Evolutionary conservation across 2,888 invertebrate species (phyloP), one percentile per base, ranked within the genome.

Genomic region (Atethmia centrago): DNA sequence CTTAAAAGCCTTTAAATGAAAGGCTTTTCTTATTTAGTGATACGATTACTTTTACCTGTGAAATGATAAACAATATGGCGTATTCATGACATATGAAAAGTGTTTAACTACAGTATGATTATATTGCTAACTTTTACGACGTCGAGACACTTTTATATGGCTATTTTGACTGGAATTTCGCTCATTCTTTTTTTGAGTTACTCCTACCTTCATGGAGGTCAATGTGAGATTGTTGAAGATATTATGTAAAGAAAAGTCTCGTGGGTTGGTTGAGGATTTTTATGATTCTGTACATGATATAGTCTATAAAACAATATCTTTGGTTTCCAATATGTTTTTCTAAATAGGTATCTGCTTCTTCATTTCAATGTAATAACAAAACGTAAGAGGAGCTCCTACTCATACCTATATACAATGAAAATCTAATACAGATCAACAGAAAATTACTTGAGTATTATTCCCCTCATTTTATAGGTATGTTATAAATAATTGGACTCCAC

Each of bases 401-500:
- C 45, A 79, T 71, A n/a, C n/a, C n/a, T n/a, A 82, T 78, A 83
- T 47, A 79, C 78, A 80, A 86, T 82, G 74, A 80, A 87, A 84
- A 75, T 74, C 77, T 81, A 85, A 80, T 82, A 82, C 62, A 84
- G 80, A 85, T 85, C 77, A 79, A 82, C 76, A 77, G 64, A 85
- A 86, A 82, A 86, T 82, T 67, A 84, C 80, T 80, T 71, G 66
- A 73, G 76, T 62, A 82, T 82, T 80, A 85, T 79, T 83, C 75
- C 70, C 78, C 75, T 74, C 67, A 74, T 83, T 84, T 83, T 79
- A 86, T 82, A 83, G 83, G 82, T 85, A 88, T 85, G 86, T 89
- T 84, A 87, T 87, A 89, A 90, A 88, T 90, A 90, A 89, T 89
- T 88, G 86, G 85, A 84, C 71, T 85, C 84, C 84, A 79, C 87